A percentile compares a stretch with the other conserved stretches of the same genome.
Conservation (phyloP, 2,113 vertebrate genomes). For the Strix uralensis region DNA sequence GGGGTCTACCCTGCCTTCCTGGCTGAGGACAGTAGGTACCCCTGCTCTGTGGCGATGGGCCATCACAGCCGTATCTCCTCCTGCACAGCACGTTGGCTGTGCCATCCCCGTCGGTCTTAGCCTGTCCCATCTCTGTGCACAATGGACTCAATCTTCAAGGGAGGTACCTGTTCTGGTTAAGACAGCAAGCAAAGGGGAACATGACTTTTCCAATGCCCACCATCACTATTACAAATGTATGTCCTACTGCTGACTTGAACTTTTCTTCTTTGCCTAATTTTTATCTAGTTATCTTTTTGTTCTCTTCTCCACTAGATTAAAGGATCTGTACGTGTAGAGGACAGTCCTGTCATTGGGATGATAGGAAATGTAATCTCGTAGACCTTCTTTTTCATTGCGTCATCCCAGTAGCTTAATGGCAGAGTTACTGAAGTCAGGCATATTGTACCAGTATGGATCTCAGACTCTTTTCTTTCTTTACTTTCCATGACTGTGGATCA, state of each 20-base stretch:
- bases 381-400: neutral
- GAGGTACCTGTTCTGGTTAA: neutral
- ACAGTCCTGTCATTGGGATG: neutral
- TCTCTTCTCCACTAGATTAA: neutral
- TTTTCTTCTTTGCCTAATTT: neutral
- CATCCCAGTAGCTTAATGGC: neutral
- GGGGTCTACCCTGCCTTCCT: neutral
- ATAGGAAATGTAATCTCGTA: neutral
- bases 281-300: neutral
- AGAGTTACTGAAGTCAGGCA: neutral
- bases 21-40: neutral
- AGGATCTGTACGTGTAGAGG: neutral
- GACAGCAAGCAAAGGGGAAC: neutral
- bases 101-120: fast-evolving
- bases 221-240: neutral
- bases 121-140: neutral
- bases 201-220: neutral
- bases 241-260: neutral
- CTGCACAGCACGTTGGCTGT: fast-evolving
- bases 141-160: neutral
- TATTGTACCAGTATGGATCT: neutral
- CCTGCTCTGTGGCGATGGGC: neutral
- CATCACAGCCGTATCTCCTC: neutral
- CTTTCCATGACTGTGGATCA: constrained; percentile 30
- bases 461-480: constrained; percentile 25